These are phyloP conservation scores for Cyrtodaria siliqua DNA, from an alignment of 2,888 invertebrate genomes.

Conservation along the genomic window DNA sequence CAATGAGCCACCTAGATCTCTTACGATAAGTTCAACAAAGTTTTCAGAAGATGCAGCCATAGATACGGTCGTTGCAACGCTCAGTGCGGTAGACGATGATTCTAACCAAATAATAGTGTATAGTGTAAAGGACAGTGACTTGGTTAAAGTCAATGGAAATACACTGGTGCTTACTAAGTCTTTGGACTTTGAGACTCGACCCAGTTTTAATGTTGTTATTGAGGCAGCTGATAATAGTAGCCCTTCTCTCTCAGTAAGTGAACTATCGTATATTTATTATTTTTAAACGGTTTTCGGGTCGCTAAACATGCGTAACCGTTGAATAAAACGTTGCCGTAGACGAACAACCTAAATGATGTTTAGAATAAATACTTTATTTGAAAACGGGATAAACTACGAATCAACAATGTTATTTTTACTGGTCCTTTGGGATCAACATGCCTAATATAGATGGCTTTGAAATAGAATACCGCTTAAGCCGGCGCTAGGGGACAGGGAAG, in stretches of 20 bases:
- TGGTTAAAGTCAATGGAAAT: conserved; percentile 7
- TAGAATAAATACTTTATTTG: too few species aligned
- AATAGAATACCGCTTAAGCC: too few species aligned
- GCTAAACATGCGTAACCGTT: too few species aligned
- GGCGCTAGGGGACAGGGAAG: too few species aligned
- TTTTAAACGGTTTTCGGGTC: too few species aligned
- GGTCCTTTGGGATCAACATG: too few species aligned
- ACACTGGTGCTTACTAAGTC: conserved; percentile 6
- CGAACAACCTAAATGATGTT: too few species aligned
- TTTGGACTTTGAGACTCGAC: conserved; percentile 28
- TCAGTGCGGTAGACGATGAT: conserved; percentile 65
- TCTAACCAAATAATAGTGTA: conserved; percentile 51
- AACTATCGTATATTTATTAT: too few species aligned
- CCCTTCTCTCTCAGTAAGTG: conserved; percentile 28
- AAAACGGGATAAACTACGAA: too few species aligned
- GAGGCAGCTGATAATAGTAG: conserved; percentile 19
- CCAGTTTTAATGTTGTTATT: background rate
- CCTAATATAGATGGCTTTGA: too few species aligned
- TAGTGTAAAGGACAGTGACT: conserved; percentile 16
- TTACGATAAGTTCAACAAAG: conserved; percentile 42
- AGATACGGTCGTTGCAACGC: conserved; percentile 4
- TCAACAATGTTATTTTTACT: too few species aligned
- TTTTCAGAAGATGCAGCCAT: conserved; percentile 29
- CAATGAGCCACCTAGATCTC: conserved; percentile 68
- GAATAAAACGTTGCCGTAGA: too few species aligned